Conservation (phyloP, 2,888 invertebrate species). For the Habrosyne pyritoides region DNA sequence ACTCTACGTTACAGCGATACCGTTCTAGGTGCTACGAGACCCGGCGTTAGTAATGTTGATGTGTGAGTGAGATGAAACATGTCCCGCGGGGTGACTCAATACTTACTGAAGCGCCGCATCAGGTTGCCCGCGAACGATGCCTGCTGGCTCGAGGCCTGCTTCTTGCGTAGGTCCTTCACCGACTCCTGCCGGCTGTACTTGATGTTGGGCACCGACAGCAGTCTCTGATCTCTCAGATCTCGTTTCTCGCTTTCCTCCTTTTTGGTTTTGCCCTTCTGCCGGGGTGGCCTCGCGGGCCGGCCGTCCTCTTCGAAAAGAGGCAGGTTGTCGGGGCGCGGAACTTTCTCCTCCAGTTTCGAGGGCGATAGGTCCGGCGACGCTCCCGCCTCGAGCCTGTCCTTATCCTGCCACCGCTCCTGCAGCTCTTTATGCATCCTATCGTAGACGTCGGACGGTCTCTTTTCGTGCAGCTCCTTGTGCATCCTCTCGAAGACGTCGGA, state of each 20-base stretch:
- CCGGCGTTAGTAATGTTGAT: slow-evolving; percentile 39
- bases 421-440: slow-evolving; percentile 75
- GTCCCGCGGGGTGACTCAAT: slow-evolving; percentile 58
- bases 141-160: slow-evolving; percentile 66
- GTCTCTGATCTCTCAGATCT: slow-evolving; percentile 85
- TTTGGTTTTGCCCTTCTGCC: slow-evolving; percentile 74
- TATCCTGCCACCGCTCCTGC: slow-evolving; percentile 69
- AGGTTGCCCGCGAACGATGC: slow-evolving; percentile 88
- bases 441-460: slow-evolving; percentile 60
- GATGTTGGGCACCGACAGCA: slow-evolving; percentile 91
- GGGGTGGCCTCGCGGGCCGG: slow-evolving; percentile 70
- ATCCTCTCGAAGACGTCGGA: slow-evolving; percentile 71
- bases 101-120: slow-evolving; percentile 95
- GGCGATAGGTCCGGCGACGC: slow-evolving; percentile 34
- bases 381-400: slow-evolving; percentile 55
- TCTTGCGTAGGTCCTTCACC: slow-evolving; percentile 82
- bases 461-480: slow-evolving; percentile 69
- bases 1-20: slow-evolving; percentile 61
- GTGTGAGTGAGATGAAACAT: slow-evolving; percentile 37
- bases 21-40: slow-evolving; percentile 53
- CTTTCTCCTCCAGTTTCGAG: slow-evolving; percentile 43
- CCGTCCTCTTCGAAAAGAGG: slow-evolving; percentile 75
- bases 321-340: slow-evolving; percentile 85
- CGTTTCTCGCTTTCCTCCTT: slow-evolving; percentile 39
- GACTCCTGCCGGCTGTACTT: slow-evolving; percentile 83